Base-by-base conservation (phyloP, 2,888 invertebrate genomes). In the Apomyelois bistriatella region DNA sequence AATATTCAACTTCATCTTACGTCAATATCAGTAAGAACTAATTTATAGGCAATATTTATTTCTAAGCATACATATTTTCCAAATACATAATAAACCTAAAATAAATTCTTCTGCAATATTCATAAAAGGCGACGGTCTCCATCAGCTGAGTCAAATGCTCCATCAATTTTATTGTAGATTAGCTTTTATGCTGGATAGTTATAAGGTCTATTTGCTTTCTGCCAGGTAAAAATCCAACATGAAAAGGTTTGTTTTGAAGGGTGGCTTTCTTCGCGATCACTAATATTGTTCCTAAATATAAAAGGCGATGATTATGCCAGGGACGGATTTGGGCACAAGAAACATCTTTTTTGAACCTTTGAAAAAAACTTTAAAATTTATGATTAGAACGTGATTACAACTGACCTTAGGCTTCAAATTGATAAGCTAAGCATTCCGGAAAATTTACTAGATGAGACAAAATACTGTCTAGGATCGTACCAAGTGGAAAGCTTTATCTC, bases 181-280 rank as follows among this genome's bases (percentile, higher is more conserved):
- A 54, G 64, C 57, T 64, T 69, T 58, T 85, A 79, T 69, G 15
- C 15, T 22, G 10, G 38, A 50, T 0, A 0, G 0, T 0, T 56
- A 35, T 79, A 84, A 67, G 68, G 75, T 67, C 59, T 53, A 68
- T 54, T 56, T 48, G 57, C 57, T 46, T 66, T 62, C 51, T 54
- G 55, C 62, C 66, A 76, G 71, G 68, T 72, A 70, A 67, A 61
- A 32, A 32, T 32, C 13, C 32, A 13, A 32, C 62, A 66, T 74
- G 79, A 79, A 79, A 79, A 77, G 62, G 68, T 76, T 74, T 78
- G 71, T 79, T 80, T 76, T 70, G 76, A 72, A 82, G 84, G 87
- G 85, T 76, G 72, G 80, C 82, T 86, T 88, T 85, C 86, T 86
- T 89, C 60, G 74, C 81, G 79, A 75, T 76, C 79, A 75, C 75